Evolutionary conservation across 2,888 invertebrate species (phyloP).

Genomic region (Arenicola marina): DNA sequence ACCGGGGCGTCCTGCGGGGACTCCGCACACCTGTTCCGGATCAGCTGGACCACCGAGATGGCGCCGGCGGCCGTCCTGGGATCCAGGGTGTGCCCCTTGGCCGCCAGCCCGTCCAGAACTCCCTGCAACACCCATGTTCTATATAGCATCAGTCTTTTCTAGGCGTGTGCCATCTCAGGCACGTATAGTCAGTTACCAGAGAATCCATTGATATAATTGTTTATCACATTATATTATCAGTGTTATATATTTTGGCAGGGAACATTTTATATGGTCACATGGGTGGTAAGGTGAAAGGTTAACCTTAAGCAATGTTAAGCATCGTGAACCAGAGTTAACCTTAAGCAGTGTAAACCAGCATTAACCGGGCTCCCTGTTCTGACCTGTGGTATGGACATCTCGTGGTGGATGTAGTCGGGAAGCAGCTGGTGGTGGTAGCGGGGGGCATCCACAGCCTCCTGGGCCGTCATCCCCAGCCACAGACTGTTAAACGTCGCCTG

Average conservation of each 20-base stretch:
- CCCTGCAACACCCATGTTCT: not conserved
- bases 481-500: constrained; percentile 62
- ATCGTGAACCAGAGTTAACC: too few relatives aligned
- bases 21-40: not conserved
- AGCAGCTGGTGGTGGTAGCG: constrained; percentile 84
- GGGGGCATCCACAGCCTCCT: constrained; percentile 78
- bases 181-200: too few relatives aligned
- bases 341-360: too few relatives aligned
- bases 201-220: too few relatives aligned
- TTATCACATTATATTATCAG: too few relatives aligned
- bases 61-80: not conserved
- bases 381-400: constrained; percentile 46
- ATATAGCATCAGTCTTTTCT: too few relatives aligned
- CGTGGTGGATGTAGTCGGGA: constrained; percentile 75
- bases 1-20: too few relatives aligned
- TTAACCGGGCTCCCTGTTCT: not conserved
- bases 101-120: not conserved
- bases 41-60: not conserved
- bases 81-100: not conserved
- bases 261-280: too few relatives aligned
- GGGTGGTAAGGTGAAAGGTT: too few relatives aligned
- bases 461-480: constrained; percentile 77
- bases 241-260: too few relatives aligned
- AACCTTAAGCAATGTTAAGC: too few relatives aligned
- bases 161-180: too few relatives aligned